phyloP scores from a whole-genome alignment of 2,888 invertebrate species.

The Drosophila siamana region DNA sequence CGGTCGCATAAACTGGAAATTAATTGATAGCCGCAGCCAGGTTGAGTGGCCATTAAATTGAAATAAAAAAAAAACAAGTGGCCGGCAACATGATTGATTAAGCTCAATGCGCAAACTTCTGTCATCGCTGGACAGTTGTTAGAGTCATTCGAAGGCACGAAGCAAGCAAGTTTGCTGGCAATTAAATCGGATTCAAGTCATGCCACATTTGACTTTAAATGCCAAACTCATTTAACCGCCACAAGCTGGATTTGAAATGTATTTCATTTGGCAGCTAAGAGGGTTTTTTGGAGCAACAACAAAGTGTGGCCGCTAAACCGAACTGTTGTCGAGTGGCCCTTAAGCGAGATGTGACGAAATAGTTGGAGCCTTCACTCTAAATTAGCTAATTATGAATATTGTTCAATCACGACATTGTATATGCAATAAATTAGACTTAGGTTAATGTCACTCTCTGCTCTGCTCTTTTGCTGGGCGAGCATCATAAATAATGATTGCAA shows the following conservation, averaged over 20 bases:
- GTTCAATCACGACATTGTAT: not conserved
- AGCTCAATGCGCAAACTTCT: not conserved
- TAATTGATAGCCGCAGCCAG: constrained; percentile 69
- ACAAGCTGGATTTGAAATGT: too few relatives aligned
- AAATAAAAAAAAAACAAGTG: constrained; percentile 41
- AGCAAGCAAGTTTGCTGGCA: constrained; percentile 23
- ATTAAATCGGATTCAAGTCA: too few relatives aligned
- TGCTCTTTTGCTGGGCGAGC: constrained; percentile 9
- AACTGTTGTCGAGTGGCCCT: too few relatives aligned
- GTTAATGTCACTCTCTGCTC: not conserved
- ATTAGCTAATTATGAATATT: not conserved
- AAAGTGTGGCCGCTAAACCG: too few relatives aligned
- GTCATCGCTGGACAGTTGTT: constrained; percentile 47
- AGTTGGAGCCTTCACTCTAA: not conserved
- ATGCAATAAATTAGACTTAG: constrained; percentile 18
- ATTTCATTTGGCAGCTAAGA: too few relatives aligned
- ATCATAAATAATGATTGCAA: constrained; percentile 62
- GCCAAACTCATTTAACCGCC: too few relatives aligned
- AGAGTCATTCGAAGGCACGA: constrained; percentile 68
- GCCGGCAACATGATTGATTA: constrained; percentile 34
- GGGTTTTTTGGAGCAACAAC: too few relatives aligned
- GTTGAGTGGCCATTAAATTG: constrained; percentile 61
- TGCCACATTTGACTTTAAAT: too few relatives aligned
- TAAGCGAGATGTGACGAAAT: not conserved
- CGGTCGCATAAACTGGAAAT: constrained; percentile 63